Percentiles rank a stretch among this genome's conserved stretches.
Evolutionary conservation across 1,140 invertebrate species (phyloP).

Genomic region (Cydia fagiglandana): DNA sequence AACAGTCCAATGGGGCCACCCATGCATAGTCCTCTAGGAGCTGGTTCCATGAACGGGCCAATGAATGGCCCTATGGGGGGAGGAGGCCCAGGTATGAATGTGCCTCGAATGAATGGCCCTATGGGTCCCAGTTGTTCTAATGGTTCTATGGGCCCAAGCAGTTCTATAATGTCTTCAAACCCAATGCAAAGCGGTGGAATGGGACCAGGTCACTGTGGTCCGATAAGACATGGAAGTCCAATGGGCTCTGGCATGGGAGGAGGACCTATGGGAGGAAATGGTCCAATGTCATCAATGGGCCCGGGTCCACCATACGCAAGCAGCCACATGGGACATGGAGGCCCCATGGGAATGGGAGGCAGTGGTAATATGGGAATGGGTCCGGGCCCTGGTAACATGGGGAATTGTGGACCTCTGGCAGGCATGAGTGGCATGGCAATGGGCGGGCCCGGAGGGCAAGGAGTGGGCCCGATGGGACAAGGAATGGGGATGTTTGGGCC

Average conservation of each 20-base stretch:
- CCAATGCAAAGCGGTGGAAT: conserved; percentile 74
- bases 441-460: conserved; percentile 81
- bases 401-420: conserved; percentile 80
- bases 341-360: conserved; percentile 78
- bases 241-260: conserved; percentile 74
- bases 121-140: conserved; percentile 78
- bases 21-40: conserved; percentile 79
- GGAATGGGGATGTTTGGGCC: conserved; percentile 83
- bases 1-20: conserved; percentile 83
- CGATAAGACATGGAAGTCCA: conserved; percentile 78
- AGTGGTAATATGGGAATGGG: conserved; percentile 79
- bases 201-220: conserved; percentile 77
- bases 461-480: conserved; percentile 81
- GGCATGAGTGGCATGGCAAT: conserved; percentile 83
- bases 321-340: conserved; percentile 75
- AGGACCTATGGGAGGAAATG: conserved; percentile 77
- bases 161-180: conserved; percentile 77
- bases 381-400: conserved; percentile 80
- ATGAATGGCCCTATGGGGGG: conserved; percentile 79
- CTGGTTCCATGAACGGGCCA: conserved; percentile 76
- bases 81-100: conserved; percentile 78
- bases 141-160: conserved; percentile 74
- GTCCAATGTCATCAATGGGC: conserved; percentile 76
- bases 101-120: conserved; percentile 76
- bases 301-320: conserved; percentile 71